Conservation (phyloP, 1,140 invertebrate genomes). For the Drosophila ogumai region DNA sequence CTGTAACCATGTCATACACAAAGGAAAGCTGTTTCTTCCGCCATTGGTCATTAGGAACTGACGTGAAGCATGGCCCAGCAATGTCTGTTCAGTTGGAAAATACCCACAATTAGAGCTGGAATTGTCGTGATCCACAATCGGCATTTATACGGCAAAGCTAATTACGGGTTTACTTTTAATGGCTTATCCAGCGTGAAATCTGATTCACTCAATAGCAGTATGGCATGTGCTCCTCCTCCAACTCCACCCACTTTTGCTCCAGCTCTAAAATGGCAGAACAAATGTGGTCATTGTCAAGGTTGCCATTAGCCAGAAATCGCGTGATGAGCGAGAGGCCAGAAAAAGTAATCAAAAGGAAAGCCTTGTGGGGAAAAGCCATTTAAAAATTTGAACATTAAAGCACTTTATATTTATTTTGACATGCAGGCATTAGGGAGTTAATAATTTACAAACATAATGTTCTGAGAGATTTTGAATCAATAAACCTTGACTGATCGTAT, state of each 20-base stretch:
- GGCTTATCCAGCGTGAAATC: conserved; percentile 52
- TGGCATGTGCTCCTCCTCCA: conserved; percentile 16
- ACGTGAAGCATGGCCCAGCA: conserved; percentile 37
- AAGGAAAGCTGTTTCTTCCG: conserved; percentile 19
- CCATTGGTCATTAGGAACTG: conserved; percentile 19
- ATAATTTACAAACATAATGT: not conserved
- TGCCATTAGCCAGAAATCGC: conserved; percentile 29
- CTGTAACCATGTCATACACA: not conserved
- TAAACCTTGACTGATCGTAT: not conserved
- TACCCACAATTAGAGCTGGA: conserved; percentile 45
- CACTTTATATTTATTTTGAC: too few species aligned
- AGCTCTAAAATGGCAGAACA: conserved; percentile 9
- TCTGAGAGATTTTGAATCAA: not conserved
- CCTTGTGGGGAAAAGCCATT: not conserved
- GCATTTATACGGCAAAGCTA: conserved; percentile 25
- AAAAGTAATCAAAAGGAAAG: conserved; percentile 2
- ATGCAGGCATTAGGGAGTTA: too few species aligned
- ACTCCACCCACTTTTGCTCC: not conserved
- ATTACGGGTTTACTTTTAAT: conserved; percentile 28
- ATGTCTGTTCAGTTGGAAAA: conserved; percentile 42
- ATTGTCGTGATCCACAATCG: conserved; percentile 28
- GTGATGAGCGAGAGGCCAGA: conserved; percentile 7
- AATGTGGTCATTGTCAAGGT: conserved; percentile 29
- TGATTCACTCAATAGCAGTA: conserved; percentile 36
- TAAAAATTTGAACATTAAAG: not conserved